A percentile compares a stretch with the other conserved stretches of the same genome.
These are phyloP conservation scores for Pristionchus pacificus DNA, from an alignment of 1,140 invertebrate species.

Conservation along the genomic window DNA sequence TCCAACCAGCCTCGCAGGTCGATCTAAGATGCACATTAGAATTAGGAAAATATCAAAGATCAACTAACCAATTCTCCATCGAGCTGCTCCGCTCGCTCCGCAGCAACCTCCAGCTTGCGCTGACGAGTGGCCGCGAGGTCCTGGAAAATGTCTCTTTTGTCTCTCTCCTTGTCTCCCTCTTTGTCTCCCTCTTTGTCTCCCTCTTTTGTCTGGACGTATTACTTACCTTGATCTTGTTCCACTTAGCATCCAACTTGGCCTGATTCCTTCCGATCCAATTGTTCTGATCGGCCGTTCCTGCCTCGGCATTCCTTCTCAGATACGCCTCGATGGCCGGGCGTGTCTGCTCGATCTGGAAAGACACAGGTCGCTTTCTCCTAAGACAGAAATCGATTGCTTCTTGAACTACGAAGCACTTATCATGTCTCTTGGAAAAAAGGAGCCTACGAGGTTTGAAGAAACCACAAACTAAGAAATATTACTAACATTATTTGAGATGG, in stretches of 20 bases:
- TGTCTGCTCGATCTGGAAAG: slow-evolving; percentile 14
- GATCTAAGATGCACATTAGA: background rate
- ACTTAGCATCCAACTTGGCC: slow-evolving; percentile 84
- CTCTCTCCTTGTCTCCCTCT: too few relatives aligned
- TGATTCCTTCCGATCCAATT: slow-evolving; percentile 69
- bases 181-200: too few relatives aligned
- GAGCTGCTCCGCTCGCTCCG: slow-evolving; percentile 74
- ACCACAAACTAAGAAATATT: too few relatives aligned
- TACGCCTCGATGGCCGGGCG: slow-evolving; percentile 12
- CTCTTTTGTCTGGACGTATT: too few relatives aligned
- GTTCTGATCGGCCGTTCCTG: slow-evolving; percentile 68
- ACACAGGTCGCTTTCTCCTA: too few relatives aligned
- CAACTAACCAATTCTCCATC: slow-evolving; percentile 28
- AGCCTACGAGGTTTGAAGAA: background rate
- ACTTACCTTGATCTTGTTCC: slow-evolving; percentile 85
- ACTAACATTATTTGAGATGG: too few relatives aligned
- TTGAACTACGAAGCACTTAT: too few relatives aligned
- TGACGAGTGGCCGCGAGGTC: slow-evolving; percentile 48
- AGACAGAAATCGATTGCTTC: too few relatives aligned
- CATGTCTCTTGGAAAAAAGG: too few relatives aligned
- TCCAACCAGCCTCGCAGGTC: slow-evolving; percentile 22
- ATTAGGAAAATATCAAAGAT: background rate
- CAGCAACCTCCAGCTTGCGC: slow-evolving; percentile 91
- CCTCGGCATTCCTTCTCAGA: slow-evolving; percentile 62
- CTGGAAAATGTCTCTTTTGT: background rate